Evolutionary conservation across 2,888 invertebrate species (phyloP).

Genomic region (Orchesella flavescens): DNA sequence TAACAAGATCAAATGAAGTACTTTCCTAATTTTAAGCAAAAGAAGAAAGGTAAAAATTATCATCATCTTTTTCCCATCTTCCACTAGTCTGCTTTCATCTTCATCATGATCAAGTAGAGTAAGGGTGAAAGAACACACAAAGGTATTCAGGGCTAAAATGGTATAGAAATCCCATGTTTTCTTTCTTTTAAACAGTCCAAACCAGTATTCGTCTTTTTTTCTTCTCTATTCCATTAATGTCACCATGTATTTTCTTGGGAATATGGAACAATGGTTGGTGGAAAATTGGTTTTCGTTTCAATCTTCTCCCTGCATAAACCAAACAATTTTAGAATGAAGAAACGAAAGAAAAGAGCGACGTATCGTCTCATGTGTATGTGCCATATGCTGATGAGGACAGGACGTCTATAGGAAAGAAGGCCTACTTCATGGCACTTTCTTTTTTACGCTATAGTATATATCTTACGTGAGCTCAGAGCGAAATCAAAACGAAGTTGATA

Average conservation of each 20-base stretch:
- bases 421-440: too few relatives aligned
- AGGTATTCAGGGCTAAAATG: conserved; percentile 4
- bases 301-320: conserved; percentile 46
- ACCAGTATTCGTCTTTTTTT: conserved; percentile 4
- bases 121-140: conserved; percentile 3
- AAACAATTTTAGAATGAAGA: conserved; percentile 31
- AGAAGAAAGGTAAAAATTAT: conserved; percentile 13
- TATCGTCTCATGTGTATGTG: neutral
- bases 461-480: neutral
- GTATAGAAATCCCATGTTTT: neutral
- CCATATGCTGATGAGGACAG: neutral
- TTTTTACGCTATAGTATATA: neutral
- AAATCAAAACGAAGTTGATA: neutral
- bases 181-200: neutral
- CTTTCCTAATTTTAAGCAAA: neutral
- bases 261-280: conserved; percentile 58
- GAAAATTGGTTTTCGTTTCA: conserved; percentile 61
- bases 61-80: neutral
- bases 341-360: neutral
- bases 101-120: conserved; percentile 1
- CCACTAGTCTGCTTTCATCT: neutral
- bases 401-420: too few relatives aligned
- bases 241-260: conserved; percentile 56
- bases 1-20: conserved; percentile 13
- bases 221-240: conserved; percentile 49